These are phyloP conservation scores for Zeuzera pyrina DNA, from an alignment of 2,888 invertebrate species.

Conservation along the genomic window DNA sequence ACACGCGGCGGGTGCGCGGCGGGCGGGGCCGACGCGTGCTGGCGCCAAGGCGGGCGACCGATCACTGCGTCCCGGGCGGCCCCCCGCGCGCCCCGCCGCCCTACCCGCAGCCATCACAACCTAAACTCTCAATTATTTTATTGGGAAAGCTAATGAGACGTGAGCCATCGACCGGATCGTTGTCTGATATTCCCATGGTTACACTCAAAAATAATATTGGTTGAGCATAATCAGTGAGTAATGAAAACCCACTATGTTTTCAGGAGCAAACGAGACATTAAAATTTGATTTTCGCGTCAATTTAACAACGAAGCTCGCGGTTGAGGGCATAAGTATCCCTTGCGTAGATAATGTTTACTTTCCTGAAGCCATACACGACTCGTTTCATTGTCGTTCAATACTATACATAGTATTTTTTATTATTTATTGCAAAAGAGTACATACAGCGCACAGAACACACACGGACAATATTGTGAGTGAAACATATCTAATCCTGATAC, in stretches of 20 bases:
- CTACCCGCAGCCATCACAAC: conserved; percentile 33
- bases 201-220: conserved; percentile 23
- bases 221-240: conserved; percentile 1
- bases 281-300: too few species aligned
- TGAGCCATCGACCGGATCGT: conserved; percentile 35
- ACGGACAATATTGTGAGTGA: too few species aligned
- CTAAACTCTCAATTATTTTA: conserved; percentile 70
- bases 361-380: too few species aligned
- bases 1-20: conserved; percentile 16
- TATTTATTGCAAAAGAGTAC: background rate
- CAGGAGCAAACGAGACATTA: too few species aligned
- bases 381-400: too few species aligned
- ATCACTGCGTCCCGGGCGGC: conserved; percentile 52
- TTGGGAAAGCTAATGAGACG: conserved; percentile 70
- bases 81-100: conserved; percentile 22
- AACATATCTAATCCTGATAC: too few species aligned
- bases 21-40: conserved; percentile 31
- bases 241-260: too few species aligned
- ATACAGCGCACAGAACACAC: too few species aligned
- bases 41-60: conserved; percentile 57
- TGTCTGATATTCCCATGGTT: conserved; percentile 38
- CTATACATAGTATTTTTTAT: background rate
- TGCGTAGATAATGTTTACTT: too few species aligned
- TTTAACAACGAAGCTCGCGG: too few species aligned
- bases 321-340: too few species aligned